Base-by-base conservation (phyloP, 2,113 vertebrate genomes). In the Axis porcinus region DNA sequence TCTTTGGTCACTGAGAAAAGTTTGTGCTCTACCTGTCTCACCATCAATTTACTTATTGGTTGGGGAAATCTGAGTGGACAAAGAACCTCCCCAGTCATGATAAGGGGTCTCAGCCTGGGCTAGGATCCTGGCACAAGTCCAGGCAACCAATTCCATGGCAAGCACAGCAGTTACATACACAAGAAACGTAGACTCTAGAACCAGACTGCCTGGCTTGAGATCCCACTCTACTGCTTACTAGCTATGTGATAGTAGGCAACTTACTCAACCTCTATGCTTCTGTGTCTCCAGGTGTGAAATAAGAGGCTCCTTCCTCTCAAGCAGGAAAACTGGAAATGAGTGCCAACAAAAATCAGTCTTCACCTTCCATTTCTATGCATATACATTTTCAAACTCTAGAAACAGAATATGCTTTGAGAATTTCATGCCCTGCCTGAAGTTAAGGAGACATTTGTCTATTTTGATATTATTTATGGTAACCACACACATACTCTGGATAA, bases 151-250 rank as follows among this genome's bases (percentile, higher is more conserved):
- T n/a, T 67, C 62, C 16, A 7, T 67, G 62, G 19, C 7, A 67
- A 67, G 62, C 33, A 67, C 16, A n/a, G 16, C 33, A 67, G 62
- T 67, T n/a, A 67, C 62, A 67, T 19, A 67, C 62, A 67, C 62
- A 67, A 67, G 62, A 67, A 0, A 67, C 0, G 0, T 0, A n/a
- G 33, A 67, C 16, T 9, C 7, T 16, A n/a, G 16, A 67, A n/a
- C 7, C 16, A 67, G 62, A 67, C 30, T 33, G 15, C 16, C 62
- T n/a, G 33, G 7, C 16, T n/a, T 67, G 33, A n/a, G 33, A 67
- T n/a, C 62, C 33, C 7, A 67, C 33, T n/a, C 16, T 7, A n/a
- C 30, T 0, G 6, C 28, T 62, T 62, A 62, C 28, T n/a, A 67
- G 16, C 62, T n/a, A 16, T 67, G 15, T n/a, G 33, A 33, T 9